Evolutionary conservation across 2,113 vertebrate species (phyloP), one percentile per base, ranked within the genome.

Genomic region (Trogon melanurus): DNA sequence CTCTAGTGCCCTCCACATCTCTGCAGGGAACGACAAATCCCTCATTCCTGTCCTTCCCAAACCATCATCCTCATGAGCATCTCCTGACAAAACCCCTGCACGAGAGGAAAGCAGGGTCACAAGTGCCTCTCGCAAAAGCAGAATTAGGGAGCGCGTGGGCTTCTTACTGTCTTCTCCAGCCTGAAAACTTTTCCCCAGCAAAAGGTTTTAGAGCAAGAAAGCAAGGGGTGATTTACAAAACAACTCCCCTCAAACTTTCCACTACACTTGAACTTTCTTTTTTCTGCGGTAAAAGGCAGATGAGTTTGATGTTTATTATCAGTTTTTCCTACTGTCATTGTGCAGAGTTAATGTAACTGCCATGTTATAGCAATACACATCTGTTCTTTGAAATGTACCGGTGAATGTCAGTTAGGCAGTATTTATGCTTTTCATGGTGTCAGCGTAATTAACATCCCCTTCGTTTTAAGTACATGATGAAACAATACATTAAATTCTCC

Each of bases 371-470:
- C 9, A 2, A 41, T 27, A 22, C 19, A 85, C 92, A 94, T 36
- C 89, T 97, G 75, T 66, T 81, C 92, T 97, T 93, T 96, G 91
- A 96, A 93, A 97, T 30, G 21, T 50, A 66, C 76, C 13, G 9
- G 47, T 51, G 91, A 91, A 47, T 14, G 69, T 83, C 94, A 91
- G 92, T 20, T 72, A 92, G 69, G 67, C 79, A 38, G 50, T 8
- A 64, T 18, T 76, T 38, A 61, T 22, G 79, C 23, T 88, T 94
- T 87, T 93, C 53, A 3, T 16, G 86, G 32, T 73, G 45, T 56
- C 85, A 67, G 69, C 29, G 74, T 7, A 70, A 91, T 93, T 54
- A 93, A 57, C 85, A 88, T 27, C 80, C 17, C 47, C 85, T 53
- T 95, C 14, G 1, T 72, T 84, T 48, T 32, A 60, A 69, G 66